These are phyloP conservation scores for Xyrichtys novacula DNA, from an alignment of 2,797 vertebrate species.

Conservation along the genomic window DNA sequence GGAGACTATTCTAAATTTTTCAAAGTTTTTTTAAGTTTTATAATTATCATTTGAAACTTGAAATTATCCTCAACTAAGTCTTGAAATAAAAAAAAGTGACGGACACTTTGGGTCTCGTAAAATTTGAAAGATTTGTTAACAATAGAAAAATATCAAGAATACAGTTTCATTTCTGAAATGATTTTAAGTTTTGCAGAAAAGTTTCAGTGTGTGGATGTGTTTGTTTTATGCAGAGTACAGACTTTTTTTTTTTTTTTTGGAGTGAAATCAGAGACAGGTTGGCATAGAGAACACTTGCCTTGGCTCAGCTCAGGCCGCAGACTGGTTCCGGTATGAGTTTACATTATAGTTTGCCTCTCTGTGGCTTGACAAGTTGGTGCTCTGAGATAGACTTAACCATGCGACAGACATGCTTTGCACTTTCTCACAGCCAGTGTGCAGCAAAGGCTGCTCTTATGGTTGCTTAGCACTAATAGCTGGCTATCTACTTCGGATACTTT, in stretches of 20 bases:
- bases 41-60: conserved; percentile 44
- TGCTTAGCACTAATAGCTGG: conserved; percentile 62
- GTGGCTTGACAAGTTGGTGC: conserved; percentile 75
- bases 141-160: conserved; percentile 33
- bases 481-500: conserved; percentile 49
- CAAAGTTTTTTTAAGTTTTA: too few species aligned
- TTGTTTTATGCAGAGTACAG: conserved; percentile 50
- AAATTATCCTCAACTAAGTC: conserved; percentile 51
- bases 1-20: too few species aligned
- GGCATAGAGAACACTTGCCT: conserved; percentile 65
- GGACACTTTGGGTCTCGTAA: conserved; percentile 21
- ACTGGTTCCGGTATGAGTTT: conserved; percentile 76
- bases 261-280: conserved; percentile 73
- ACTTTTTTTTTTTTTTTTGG: conserved; percentile 29
- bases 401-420: conserved; percentile 72
- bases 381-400: conserved; percentile 68
- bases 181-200: conserved; percentile 44
- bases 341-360: conserved; percentile 72
- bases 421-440: conserved; percentile 73
- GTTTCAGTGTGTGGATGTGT: conserved; percentile 54
- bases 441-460: conserved; percentile 63
- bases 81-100: conserved; percentile 13
- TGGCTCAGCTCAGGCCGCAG: conserved; percentile 70
- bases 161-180: conserved; percentile 24
- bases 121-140: conserved; percentile 23